A percentile compares a stretch with the other conserved stretches of the same genome.
Conservation (phyloP, 2,888 invertebrate species). For the Amiota mariae region DNA sequence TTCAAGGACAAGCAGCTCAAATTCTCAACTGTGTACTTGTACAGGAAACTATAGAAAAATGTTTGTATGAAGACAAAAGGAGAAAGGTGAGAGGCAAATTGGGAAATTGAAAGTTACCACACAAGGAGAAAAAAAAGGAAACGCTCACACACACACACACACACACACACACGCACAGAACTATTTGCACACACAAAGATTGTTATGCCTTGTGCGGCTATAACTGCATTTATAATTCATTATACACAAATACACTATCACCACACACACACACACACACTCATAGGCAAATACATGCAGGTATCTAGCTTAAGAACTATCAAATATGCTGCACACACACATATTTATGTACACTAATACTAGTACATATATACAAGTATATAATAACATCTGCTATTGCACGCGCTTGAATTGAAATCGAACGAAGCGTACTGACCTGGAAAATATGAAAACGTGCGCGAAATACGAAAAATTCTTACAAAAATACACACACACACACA, state of each 20-base stretch:
- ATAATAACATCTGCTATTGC: conserved; percentile 20
- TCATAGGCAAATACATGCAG: background rate
- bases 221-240: conserved; percentile 28
- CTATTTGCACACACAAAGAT: too few relatives aligned
- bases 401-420: conserved; percentile 43
- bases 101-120: background rate
- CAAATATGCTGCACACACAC: too few relatives aligned
- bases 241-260: background rate
- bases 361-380: background rate
- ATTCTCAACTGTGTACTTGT: too few relatives aligned
- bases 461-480: conserved; percentile 40
- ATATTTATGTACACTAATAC: too few relatives aligned
- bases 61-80: background rate
- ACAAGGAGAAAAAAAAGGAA: background rate
- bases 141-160: background rate
- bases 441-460: conserved; percentile 60
- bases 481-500: conserved; percentile 13
- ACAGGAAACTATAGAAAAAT: conserved; percentile 16
- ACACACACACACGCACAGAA: too few relatives aligned
- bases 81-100: background rate
- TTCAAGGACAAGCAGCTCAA: conserved; percentile 31
- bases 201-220: background rate
- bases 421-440: conserved; percentile 56
- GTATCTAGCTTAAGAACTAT: background rate
- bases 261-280: background rate